Conservation (phyloP, 2,888 invertebrate genomes). For the Brachypterus glaber region DNA sequence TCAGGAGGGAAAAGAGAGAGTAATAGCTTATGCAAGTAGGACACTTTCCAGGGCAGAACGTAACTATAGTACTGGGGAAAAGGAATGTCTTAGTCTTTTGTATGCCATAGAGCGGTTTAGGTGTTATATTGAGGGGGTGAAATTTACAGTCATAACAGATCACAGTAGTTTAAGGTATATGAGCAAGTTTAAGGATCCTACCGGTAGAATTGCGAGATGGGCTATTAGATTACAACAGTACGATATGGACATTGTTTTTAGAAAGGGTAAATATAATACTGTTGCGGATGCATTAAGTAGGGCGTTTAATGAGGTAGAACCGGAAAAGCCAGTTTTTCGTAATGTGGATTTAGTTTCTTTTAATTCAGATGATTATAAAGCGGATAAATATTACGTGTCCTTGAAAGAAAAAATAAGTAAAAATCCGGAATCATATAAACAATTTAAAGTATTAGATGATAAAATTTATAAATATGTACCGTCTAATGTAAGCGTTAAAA, state of each 20-base stretch:
- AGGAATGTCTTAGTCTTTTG: conserved; percentile 18
- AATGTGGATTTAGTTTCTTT: too few relatives aligned
- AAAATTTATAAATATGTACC: not conserved
- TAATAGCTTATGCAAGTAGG: conserved; percentile 21
- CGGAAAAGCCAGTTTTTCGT: too few relatives aligned
- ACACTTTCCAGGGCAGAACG: conserved; percentile 19
- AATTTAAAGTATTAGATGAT: too few relatives aligned
- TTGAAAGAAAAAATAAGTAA: too few relatives aligned
- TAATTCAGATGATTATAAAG: too few relatives aligned
- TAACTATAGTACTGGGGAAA: conserved; percentile 19
- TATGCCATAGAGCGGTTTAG: conserved; percentile 21
- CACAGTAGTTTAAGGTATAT: not conserved
- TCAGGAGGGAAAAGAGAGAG: conserved; percentile 15
- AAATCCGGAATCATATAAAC: too few relatives aligned
- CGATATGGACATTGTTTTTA: too few relatives aligned
- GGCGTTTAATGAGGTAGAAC: too few relatives aligned
- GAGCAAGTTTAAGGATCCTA: conserved; percentile 2
- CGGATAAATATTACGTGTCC: too few relatives aligned
- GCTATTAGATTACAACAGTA: conserved; percentile 3
- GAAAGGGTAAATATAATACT: not conserved
- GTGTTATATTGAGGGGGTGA: conserved; percentile 13
- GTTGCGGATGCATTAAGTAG: not conserved
- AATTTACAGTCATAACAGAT: conserved; percentile 13
- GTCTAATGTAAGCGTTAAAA: not conserved
- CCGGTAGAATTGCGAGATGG: conserved; percentile 3